A percentile compares a stretch with the other conserved stretches of the same genome.
Evolutionary conservation across 2,888 invertebrate species (phyloP).

Genomic region (Labia minor): DNA sequence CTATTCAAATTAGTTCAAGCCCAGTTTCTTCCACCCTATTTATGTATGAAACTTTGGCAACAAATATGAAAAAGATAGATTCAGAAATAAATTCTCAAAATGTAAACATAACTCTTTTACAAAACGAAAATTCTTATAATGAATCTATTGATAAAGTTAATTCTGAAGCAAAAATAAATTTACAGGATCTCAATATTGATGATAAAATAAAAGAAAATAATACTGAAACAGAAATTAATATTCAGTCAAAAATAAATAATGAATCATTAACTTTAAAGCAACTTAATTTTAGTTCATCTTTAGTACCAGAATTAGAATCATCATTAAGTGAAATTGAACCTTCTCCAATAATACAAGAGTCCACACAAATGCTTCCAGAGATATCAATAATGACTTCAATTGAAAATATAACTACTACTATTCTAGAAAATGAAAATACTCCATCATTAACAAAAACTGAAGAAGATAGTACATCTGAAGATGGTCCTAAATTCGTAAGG

Average conservation of each 20-base stretch:
- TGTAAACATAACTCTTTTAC: background rate
- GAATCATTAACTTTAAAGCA: background rate
- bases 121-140: background rate
- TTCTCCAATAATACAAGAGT: background rate
- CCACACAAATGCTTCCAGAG: background rate
- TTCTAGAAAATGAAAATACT: slow-evolving; percentile 18
- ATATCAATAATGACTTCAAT: background rate
- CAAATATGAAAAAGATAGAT: background rate
- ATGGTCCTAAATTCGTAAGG: slow-evolving; percentile 26
- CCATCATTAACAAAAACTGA: background rate
- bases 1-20: background rate
- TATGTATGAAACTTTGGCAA: background rate
- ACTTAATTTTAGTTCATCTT: background rate
- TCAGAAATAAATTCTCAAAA: background rate
- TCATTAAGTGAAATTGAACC: background rate
- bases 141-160: background rate
- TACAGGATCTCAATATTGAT: background rate
- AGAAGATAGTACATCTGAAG: slow-evolving; percentile 18
- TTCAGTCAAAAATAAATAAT: background rate
- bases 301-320: background rate
- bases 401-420: slow-evolving; percentile 16
- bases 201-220: background rate
- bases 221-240: background rate
- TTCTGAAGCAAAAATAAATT: background rate
- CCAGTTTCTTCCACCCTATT: background rate